Conservation (phyloP, 2,113 vertebrate genomes). For the Hemicordylus capensis region DNA sequence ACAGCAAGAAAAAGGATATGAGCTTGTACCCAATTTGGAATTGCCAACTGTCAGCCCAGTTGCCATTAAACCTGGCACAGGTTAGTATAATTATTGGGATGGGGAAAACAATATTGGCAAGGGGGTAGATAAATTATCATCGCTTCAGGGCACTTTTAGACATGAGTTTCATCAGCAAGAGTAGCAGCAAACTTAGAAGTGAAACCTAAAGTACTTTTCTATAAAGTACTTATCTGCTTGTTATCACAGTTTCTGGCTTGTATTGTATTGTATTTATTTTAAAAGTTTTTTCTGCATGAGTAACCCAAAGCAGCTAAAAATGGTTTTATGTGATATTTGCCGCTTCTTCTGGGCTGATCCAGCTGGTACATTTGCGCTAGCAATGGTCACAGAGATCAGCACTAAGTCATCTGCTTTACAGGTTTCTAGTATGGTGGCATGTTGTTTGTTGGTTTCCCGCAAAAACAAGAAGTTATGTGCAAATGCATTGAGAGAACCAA, state of each 20-base stretch:
- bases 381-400: background rate
- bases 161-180: background rate
- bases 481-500: background rate
- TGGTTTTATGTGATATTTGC: too few species aligned
- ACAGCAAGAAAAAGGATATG: slow-evolving; percentile 92
- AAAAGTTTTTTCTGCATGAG: too few species aligned
- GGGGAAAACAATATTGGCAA: background rate
- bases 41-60: slow-evolving; percentile 90
- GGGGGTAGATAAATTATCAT: background rate
- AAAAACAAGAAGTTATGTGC: background rate
- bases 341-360: background rate
- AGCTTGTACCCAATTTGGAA: slow-evolving; percentile 94
- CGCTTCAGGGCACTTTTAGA: background rate
- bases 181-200: background rate
- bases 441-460: background rate
- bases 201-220: background rate
- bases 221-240: background rate
- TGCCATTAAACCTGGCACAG: slow-evolving; percentile 95
- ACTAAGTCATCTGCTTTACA: background rate
- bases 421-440: background rate
- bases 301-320: too few species aligned
- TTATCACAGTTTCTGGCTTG: background rate
- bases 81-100: slow-evolving; percentile 80
- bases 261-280: too few species aligned
- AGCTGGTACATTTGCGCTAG: background rate